Base-by-base conservation (phyloP, 2,888 invertebrate genomes). In the Troides aeacus region DNA sequence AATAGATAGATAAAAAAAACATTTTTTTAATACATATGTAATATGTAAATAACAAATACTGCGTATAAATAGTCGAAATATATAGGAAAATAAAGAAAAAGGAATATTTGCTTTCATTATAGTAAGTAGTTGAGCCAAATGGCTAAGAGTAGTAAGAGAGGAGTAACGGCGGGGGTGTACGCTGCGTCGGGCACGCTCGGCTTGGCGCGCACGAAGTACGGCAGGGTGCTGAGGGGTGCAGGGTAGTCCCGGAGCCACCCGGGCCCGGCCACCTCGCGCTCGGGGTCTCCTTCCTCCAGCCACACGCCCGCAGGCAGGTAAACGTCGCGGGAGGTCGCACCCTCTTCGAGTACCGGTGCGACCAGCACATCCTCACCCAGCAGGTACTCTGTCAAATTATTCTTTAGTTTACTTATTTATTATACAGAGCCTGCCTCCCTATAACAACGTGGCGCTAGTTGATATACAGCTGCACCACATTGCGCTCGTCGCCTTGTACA, bases 241-340 rank as follows among this genome's bases (percentile, higher is more conserved):
- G 93, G 81, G 83, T 96, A 95, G 77, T 94, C 84, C 68, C 85
- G 85, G 7, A 97, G 72, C 94, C 95, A 95, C 1, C 76, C 78
- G 0, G 95, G 95, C 0, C 97, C 97, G 8, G 77, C 77, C 75
- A 94, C 87, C 0, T 81, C 77, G 0, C 72, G 79, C 0, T 86
- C 83, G 0, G 81, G 76, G 74, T 90, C 84, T 12, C 94, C 94
- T 63, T 93, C 94, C 79, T 96, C 96, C 58, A 87, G 85, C 97
- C 97, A 97, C 0, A 80, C 87, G 1, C 97, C 98, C 7, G 78
- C 84, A 0, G 97, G 97, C 1, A 97, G 91, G 86, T 96, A 97
- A 65, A 98, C 93, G 81, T 96, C 94, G 8, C 97, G 93, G 0
- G 88, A 81, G 0, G 79, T 86, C 0, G 94, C 94, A 0, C 94